phyloP scores from a whole-genome alignment of 2,888 invertebrate species.

The Monoplex corrugatus region DNA sequence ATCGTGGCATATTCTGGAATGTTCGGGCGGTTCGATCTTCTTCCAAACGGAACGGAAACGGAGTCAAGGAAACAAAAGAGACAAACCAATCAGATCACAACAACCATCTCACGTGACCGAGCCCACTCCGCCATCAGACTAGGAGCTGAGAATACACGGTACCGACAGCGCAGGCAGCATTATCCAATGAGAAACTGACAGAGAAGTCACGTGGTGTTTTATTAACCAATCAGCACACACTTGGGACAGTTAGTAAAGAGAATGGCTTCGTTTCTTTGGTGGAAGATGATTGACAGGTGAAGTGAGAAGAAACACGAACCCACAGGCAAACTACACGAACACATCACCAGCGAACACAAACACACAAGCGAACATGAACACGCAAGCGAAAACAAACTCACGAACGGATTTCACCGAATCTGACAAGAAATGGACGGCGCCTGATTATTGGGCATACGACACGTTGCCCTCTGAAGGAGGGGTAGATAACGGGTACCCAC shows the following conservation, averaged over 20 bases:
- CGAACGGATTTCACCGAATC: too few relatives aligned
- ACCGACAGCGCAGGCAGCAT: background rate
- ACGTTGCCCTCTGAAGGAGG: background rate
- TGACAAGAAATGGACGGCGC: too few relatives aligned
- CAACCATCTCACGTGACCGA: background rate
- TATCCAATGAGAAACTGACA: background rate
- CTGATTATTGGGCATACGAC: too few relatives aligned
- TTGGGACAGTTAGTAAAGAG: too few relatives aligned
- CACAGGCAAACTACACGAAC: too few relatives aligned
- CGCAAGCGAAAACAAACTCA: too few relatives aligned
- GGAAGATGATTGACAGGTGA: too few relatives aligned
- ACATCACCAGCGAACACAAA: too few relatives aligned
- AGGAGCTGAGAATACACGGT: background rate
- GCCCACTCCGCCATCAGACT: background rate
- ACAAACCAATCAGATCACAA: slow-evolving; percentile 1
- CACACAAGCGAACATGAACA: too few relatives aligned
- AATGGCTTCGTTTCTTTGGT: too few relatives aligned
- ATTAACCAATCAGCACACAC: background rate
- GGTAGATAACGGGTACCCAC: background rate
- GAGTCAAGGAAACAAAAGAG: background rate
- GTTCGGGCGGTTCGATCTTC: background rate
- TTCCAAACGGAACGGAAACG: background rate
- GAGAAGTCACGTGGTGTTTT: background rate
- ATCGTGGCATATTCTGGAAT: slow-evolving; percentile 26
- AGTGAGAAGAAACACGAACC: too few relatives aligned